Conservation (phyloP, 2,797 vertebrate genomes). For the Melanotaenia trifasciata region DNA sequence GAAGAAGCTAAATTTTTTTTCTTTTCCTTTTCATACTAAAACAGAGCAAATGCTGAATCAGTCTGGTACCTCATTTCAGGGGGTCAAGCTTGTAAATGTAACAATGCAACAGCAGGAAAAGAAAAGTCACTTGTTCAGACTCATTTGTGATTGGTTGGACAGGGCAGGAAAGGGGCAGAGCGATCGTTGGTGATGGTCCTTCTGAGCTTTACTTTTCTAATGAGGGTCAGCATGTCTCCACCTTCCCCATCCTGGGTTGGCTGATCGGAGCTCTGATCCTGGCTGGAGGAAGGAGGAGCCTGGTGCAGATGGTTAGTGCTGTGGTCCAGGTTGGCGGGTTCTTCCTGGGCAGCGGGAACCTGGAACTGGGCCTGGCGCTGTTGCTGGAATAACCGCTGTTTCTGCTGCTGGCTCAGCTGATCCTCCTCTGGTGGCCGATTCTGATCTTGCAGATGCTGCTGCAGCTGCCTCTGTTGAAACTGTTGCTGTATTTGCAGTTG, state of each 20-base stretch:
- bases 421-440: not conserved
- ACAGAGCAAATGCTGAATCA: constrained; percentile 20
- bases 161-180: constrained; percentile 81
- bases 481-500: constrained; percentile 23
- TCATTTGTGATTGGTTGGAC: constrained; percentile 76
- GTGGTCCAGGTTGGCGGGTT: constrained; percentile 21
- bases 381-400: constrained; percentile 46
- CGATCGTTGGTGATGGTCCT: constrained; percentile 85
- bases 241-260: not conserved
- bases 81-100: not conserved
- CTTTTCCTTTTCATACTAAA: constrained; percentile 27
- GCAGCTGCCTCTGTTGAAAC: not conserved
- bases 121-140: not conserved
- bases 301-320: constrained; percentile 35
- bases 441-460: constrained; percentile 18
- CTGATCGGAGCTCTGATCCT: constrained; percentile 27
- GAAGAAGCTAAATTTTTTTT: constrained; percentile 28
- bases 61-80: not conserved
- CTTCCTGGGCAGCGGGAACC: constrained; percentile 12
- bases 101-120: not conserved
- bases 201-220: constrained; percentile 81
- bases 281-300: constrained; percentile 31
- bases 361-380: constrained; percentile 40
- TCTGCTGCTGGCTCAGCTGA: constrained; percentile 46
- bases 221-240: constrained; percentile 79